These are phyloP conservation scores for Macrosteles quadrilineatus DNA, from an alignment of 1,140 invertebrate genomes.

Conservation along the genomic window DNA sequence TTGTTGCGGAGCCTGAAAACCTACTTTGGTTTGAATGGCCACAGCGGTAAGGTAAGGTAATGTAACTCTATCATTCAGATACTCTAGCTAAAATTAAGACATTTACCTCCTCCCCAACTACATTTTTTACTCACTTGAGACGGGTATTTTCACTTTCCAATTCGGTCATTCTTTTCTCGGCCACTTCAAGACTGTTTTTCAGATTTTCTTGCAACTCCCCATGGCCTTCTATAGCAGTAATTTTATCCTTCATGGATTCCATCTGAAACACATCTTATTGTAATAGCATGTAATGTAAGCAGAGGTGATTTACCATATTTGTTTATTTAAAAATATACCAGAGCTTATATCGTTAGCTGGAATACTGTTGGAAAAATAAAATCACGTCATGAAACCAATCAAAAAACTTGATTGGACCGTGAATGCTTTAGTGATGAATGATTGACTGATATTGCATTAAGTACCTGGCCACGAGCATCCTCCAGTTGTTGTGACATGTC, in stretches of 20 bases:
- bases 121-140: conserved; percentile 28
- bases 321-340: not conserved
- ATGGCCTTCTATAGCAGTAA: conserved; percentile 50
- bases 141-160: conserved; percentile 44
- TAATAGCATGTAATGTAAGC: not conserved
- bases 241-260: conserved; percentile 24
- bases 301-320: not conserved
- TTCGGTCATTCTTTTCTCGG: conserved; percentile 53
- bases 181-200: conserved; percentile 23
- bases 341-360: too few relatives aligned
- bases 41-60: too few relatives aligned
- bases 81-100: too few relatives aligned
- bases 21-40: too few relatives aligned
- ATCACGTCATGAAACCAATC: too few relatives aligned
- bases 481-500: conserved; percentile 59
- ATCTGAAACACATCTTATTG: conserved; percentile 38
- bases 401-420: too few relatives aligned
- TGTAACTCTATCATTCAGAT: too few relatives aligned
- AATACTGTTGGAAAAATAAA: too few relatives aligned
- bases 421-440: too few relatives aligned
- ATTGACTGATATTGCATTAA: too few relatives aligned
- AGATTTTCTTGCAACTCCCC: conserved; percentile 39
- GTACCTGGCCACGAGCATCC: conserved; percentile 36
- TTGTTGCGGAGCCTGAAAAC: too few relatives aligned
- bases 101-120: too few relatives aligned